Evolutionary conservation across 2,888 invertebrate genomes (phyloP), one percentile per base, ranked within the genome.

Genomic region (Parnassius mnemosyne): DNA sequence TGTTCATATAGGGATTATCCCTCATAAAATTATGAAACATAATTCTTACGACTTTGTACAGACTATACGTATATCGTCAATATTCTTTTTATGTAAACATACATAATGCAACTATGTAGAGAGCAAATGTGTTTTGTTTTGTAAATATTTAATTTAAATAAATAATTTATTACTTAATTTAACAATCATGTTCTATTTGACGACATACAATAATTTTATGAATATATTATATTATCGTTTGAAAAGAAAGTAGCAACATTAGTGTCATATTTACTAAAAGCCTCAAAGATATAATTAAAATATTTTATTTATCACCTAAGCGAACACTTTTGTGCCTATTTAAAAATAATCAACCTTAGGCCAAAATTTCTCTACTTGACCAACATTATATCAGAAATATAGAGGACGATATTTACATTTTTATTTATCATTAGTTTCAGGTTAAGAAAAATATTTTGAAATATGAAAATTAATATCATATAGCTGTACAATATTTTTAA

Each of bases 381-480:
- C 68, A 52, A 68, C 56, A 61, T 20, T 76, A 53, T 47, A 76
- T 80, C 80, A 83, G 74, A 69, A 67, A 77, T 56, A 78, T 78
- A 81, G 75, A 77, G 66, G 68, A 68, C 65, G 68, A 71, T 80
- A 80, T 80, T 74, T 81, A 85, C 79, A 80, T 58, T 60, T 68
- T 64, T 68, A 75, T 73, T 66, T 70, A 74, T 72, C 69, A 68
- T 76, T 76, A 44, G 53, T 53, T 61, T 47, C 57, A 58, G 50
- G 54, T 78, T 80, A 78, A 76, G 79, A 84, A 85, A 85, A 84
- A 84, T 81, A 82, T 75, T 77, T 74, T 70, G 68, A 68, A 76
- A 71, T 74, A 74, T 74, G 68, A 73, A 71, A 79, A 74, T 78
- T 71, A 71, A 77, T 76, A 65, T 71, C 50, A 61, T 69, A 72